phyloP scores from a whole-genome alignment of 2,113 vertebrate species.

The Erythrocebus patas region DNA sequence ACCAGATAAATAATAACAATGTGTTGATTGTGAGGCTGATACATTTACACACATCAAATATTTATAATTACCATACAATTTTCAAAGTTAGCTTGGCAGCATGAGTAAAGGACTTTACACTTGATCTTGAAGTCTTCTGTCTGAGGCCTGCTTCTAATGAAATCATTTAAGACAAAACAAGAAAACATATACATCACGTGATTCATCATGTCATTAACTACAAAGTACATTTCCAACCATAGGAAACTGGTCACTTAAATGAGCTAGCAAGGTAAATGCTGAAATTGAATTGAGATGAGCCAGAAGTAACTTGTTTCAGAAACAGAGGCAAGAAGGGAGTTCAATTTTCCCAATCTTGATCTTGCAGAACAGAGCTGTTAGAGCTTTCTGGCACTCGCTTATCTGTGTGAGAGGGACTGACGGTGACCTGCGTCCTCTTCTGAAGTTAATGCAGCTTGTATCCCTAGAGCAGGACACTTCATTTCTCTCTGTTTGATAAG shows the following conservation, averaged over 20 bases:
- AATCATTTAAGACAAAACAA: background rate
- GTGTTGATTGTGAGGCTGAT: background rate
- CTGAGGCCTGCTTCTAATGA: background rate
- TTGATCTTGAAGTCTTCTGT: background rate
- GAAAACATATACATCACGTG: background rate
- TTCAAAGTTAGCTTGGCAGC: background rate
- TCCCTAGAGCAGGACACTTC: no score
- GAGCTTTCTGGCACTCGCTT: background rate
- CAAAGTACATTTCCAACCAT: background rate
- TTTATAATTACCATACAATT: background rate
- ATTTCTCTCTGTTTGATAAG: background rate
- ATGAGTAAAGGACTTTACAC: background rate
- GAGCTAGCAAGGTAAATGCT: background rate
- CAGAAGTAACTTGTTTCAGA: fast-evolving
- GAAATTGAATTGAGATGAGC: background rate
- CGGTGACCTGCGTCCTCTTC: fast-evolving
- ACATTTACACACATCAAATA: background rate
- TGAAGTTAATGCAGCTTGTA: background rate
- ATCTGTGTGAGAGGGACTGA: fast-evolving
- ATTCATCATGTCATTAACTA: no score
- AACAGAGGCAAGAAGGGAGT: background rate
- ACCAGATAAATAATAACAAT: background rate
- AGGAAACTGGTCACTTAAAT: background rate
- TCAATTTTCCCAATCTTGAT: fast-evolving
- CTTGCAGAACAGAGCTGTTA: fast-evolving